These are phyloP conservation scores for Lethenteron reissneri DNA, from an alignment of 2,113 vertebrate species.

Conservation along the genomic window DNA sequence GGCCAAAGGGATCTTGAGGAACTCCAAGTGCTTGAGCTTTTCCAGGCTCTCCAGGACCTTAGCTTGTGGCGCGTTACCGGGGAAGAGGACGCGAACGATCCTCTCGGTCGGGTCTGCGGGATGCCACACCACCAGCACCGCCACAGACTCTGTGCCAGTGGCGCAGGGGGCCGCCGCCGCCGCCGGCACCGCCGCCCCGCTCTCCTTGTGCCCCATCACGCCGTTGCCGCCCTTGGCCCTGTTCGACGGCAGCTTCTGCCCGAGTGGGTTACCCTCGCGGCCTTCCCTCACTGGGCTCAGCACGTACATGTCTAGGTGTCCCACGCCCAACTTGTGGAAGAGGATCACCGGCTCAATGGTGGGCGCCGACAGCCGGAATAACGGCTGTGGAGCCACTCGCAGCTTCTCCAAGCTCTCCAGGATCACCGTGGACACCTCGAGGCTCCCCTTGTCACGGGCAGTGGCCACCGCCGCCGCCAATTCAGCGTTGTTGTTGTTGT, in stretches of 20 bases:
- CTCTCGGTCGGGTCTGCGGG: conserved; percentile 42
- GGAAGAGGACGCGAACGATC: conserved; percentile 60
- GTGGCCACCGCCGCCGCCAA: background rate
- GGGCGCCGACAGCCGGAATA: conserved; percentile 22
- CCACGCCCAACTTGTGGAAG: conserved; percentile 88
- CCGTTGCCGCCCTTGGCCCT: no score
- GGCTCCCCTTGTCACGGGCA: background rate
- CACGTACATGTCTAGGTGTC: conserved; percentile 59
- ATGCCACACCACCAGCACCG: conserved; percentile 68
- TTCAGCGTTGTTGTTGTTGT: background rate
- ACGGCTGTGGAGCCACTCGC: conserved; percentile 27
- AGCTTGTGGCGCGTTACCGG: conserved; percentile 51
- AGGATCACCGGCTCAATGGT: conserved; percentile 37
- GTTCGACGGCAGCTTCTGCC: conserved; percentile 28
- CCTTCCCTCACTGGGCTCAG: conserved; percentile 42
- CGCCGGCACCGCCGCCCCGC: conserved; percentile 14
- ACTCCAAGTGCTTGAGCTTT: conserved; percentile 55
- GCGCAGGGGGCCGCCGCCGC: conserved; percentile 33
- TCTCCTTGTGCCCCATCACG: no score
- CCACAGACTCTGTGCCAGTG: conserved; percentile 29
- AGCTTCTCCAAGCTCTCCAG: conserved; percentile 34
- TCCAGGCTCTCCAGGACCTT: conserved; percentile 64
- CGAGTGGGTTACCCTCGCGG: conserved; percentile 31
- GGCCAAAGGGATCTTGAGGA: conserved; percentile 40
- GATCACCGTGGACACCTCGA: conserved; percentile 33